Evolutionary conservation across 2,888 invertebrate species (phyloP).

Genomic region (Tenodera sinensis): DNA sequence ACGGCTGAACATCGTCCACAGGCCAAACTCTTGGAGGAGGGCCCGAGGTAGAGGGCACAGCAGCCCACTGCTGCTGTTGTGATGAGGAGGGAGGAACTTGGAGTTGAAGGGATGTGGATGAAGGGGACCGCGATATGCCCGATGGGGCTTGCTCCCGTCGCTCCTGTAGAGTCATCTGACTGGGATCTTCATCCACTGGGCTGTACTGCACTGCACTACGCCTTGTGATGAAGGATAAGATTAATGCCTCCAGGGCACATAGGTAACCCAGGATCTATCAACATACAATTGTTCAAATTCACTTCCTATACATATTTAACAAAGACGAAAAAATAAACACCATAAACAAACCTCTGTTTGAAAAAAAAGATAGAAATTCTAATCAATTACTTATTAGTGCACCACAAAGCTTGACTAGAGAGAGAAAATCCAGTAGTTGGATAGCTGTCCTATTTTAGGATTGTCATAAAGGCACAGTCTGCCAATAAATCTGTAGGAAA

Average conservation of each 20-base stretch:
- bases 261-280: conserved; percentile 59
- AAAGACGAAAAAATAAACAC: too few relatives aligned
- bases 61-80: conserved; percentile 17
- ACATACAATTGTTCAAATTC: background rate
- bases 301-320: background rate
- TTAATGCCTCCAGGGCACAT: conserved; percentile 57
- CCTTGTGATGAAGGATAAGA: conserved; percentile 56
- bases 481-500: too few relatives aligned
- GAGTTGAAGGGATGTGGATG: conserved; percentile 35
- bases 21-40: conserved; percentile 33
- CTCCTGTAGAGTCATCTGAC: conserved; percentile 54
- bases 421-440: too few relatives aligned
- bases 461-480: too few relatives aligned
- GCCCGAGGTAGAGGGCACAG: conserved; percentile 19
- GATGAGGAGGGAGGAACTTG: conserved; percentile 24
- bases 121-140: conserved; percentile 45
- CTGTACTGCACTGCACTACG: conserved; percentile 55
- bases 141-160: conserved; percentile 34
- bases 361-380: too few relatives aligned
- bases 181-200: conserved; percentile 61
- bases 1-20: conserved; percentile 39
- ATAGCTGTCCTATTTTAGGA: too few relatives aligned
- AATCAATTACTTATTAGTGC: too few relatives aligned
- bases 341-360: too few relatives aligned
- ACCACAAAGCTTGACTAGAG: too few relatives aligned